Evolutionary conservation across 2,888 invertebrate genomes (phyloP).

Genomic region (Stomorhina lunata): DNA sequence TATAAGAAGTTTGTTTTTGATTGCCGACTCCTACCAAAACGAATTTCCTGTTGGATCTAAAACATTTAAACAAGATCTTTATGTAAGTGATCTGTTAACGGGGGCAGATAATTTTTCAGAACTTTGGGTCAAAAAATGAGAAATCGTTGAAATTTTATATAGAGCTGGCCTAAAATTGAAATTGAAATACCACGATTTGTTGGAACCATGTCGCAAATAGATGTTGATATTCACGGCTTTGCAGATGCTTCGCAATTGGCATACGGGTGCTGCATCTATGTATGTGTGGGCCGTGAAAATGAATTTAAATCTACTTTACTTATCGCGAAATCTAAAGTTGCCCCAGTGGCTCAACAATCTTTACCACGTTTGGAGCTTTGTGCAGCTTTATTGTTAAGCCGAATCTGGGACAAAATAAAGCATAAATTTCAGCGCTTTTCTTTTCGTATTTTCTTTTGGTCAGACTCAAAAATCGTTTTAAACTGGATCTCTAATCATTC

Average conservation of each 20-base stretch:
- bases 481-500: constrained; percentile 57
- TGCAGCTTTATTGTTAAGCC: constrained; percentile 45
- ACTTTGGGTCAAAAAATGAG: constrained; percentile 22
- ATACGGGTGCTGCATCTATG: too few relatives aligned
- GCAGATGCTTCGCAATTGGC: too few relatives aligned
- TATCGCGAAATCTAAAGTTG: constrained; percentile 57
- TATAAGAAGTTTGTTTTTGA: constrained; percentile 25
- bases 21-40: constrained; percentile 45
- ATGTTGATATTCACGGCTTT: too few relatives aligned
- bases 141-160: constrained; percentile 43
- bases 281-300: not conserved
- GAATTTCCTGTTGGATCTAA: constrained; percentile 61
- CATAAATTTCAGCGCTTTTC: not conserved
- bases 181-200: too few relatives aligned
- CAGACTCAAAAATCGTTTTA: constrained; percentile 57
- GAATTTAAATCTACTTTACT: constrained; percentile 17
- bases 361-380: constrained; percentile 55
- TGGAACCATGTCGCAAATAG: too few relatives aligned
- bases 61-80: constrained; percentile 58
- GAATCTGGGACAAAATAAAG: constrained; percentile 31
- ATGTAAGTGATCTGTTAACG: constrained; percentile 65
- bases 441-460: constrained; percentile 47
- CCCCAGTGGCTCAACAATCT: constrained; percentile 52
- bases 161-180: too few relatives aligned
- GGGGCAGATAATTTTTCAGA: constrained; percentile 46